These are phyloP conservation scores for Cheumatopsyche charites DNA, from an alignment of 1,140 invertebrate species.

Conservation along the genomic window DNA sequence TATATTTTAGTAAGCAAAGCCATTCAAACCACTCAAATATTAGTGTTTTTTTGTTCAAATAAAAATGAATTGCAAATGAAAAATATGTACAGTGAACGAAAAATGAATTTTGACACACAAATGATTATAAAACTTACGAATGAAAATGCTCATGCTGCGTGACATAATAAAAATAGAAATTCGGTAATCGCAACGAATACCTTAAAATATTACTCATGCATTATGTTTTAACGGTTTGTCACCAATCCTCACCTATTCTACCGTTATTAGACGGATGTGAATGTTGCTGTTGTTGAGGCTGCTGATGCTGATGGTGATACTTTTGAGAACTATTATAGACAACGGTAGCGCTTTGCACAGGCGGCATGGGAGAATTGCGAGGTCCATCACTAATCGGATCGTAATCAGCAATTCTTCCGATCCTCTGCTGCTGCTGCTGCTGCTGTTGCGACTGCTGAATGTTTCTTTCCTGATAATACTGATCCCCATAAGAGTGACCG, in stretches of 20 bases:
- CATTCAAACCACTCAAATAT: too few species aligned
- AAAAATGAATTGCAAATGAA: too few species aligned
- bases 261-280: constrained; percentile 44
- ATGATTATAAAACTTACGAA: too few species aligned
- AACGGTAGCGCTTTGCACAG: constrained; percentile 75
- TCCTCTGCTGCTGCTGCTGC: constrained; percentile 50
- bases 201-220: constrained; percentile 1
- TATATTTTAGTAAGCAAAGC: too few species aligned
- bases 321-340: constrained; percentile 74
- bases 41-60: too few species aligned
- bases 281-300: constrained; percentile 44
- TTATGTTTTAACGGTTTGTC: constrained; percentile 5
- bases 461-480: constrained; percentile 44
- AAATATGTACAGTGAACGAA: too few species aligned
- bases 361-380: constrained; percentile 75
- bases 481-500: constrained; percentile 26
- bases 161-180: background rate
- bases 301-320: constrained; percentile 35
- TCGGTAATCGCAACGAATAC: too few species aligned
- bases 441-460: constrained; percentile 32
- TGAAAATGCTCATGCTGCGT: too few species aligned
- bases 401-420: constrained; percentile 80
- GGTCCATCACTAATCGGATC: constrained; percentile 76
- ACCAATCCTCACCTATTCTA: constrained; percentile 43
- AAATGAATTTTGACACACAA: too few species aligned